These are phyloP conservation scores for Hepsetus odoe DNA, from an alignment of 2,113 vertebrate genomes.

Conservation along the genomic window DNA sequence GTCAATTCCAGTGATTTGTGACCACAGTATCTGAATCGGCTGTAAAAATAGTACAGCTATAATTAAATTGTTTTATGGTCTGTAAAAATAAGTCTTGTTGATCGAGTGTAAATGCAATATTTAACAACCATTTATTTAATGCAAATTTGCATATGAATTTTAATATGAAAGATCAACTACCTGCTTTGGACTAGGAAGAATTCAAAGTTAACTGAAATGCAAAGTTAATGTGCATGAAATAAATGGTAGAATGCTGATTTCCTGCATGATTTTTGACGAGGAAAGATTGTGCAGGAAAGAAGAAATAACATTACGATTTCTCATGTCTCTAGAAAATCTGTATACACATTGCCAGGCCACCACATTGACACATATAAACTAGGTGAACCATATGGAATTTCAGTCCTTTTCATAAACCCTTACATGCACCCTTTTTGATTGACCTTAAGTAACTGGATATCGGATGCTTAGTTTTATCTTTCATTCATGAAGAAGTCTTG, in stretches of 20 bases:
- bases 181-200: background rate
- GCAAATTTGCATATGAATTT: background rate
- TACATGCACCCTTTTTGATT: no score
- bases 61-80: background rate
- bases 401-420: no score
- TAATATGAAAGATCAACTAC: background rate
- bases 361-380: background rate
- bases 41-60: slow-evolving; percentile 13
- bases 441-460: no score
- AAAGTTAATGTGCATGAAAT: background rate
- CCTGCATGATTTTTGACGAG: no score
- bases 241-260: background rate
- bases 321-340: background rate
- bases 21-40: slow-evolving; percentile 12
- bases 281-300: background rate
- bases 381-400: no score
- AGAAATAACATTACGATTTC: background rate
- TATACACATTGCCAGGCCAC: background rate
- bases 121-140: background rate
- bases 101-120: background rate
- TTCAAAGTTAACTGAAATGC: background rate
- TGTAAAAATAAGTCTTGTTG: background rate
- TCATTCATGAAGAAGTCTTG: no score
- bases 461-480: no score
- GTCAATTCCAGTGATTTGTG: slow-evolving; percentile 5